Evolutionary conservation across 2,888 invertebrate genomes (phyloP).

Genomic region (Eristalis pertinax): DNA sequence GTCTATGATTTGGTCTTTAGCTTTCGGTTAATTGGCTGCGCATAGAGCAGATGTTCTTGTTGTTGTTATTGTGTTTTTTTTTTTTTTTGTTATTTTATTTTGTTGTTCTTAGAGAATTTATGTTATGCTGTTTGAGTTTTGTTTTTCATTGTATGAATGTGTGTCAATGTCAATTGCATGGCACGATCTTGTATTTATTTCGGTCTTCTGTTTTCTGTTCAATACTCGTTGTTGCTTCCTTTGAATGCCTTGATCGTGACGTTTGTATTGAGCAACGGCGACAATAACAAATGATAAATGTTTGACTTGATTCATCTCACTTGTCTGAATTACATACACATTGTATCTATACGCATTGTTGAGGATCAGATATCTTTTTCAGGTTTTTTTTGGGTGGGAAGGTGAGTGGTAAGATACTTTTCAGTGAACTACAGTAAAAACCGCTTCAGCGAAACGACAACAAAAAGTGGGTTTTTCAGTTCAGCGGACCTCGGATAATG

Average conservation of each 20-base stretch:
- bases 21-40: neutral
- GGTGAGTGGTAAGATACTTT: neutral
- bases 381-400: neutral
- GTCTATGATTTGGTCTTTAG: neutral
- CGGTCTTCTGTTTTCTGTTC: neutral
- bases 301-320: neutral
- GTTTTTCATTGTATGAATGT: neutral
- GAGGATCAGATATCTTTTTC: neutral
- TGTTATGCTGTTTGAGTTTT: neutral
- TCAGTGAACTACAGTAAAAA: too few relatives aligned
- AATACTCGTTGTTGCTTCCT: neutral
- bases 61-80: neutral
- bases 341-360: neutral
- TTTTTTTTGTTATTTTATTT: neutral
- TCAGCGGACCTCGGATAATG: too few relatives aligned
- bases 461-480: too few relatives aligned
- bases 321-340: neutral
- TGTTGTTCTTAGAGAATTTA: neutral
- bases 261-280: neutral
- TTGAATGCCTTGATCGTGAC: neutral
- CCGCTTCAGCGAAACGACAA: too few relatives aligned
- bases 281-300: neutral
- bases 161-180: neutral
- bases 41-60: neutral
- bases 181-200: neutral